These are phyloP conservation scores for Exocentrus adspersus DNA, from an alignment of 2,888 invertebrate genomes.

Conservation along the genomic window DNA sequence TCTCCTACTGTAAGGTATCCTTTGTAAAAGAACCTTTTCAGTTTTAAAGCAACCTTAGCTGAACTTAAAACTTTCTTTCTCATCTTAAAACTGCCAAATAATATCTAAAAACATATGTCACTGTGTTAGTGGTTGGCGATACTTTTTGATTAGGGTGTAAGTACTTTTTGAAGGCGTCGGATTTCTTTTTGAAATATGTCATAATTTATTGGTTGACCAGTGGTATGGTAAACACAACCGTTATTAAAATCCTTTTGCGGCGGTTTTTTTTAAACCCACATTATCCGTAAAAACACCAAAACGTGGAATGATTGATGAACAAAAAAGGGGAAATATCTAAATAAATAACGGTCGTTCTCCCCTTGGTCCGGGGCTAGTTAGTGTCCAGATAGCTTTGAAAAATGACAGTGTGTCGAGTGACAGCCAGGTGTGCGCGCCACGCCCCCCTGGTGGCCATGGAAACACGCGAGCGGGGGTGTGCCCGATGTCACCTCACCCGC, in stretches of 20 bases:
- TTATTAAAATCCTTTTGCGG: not conserved
- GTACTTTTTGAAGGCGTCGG: too few species aligned
- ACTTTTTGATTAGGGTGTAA: too few species aligned
- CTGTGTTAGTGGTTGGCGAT: too few species aligned
- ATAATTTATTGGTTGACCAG: too few species aligned
- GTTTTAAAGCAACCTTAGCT: too few species aligned
- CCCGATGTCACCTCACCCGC: slow-evolving; percentile 53
- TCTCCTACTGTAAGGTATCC: too few species aligned
- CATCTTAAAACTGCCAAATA: too few species aligned
- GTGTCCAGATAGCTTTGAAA: slow-evolving; percentile 30
- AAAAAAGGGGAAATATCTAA: slow-evolving; percentile 19
- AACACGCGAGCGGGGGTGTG: slow-evolving; percentile 59
- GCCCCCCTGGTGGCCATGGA: slow-evolving; percentile 58
- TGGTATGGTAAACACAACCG: too few species aligned
- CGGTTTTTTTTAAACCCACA: not conserved
- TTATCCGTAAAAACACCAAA: slow-evolving; percentile 4
- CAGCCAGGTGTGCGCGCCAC: slow-evolving; percentile 56
- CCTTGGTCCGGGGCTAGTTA: slow-evolving; percentile 20
- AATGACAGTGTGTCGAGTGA: slow-evolving; percentile 34
- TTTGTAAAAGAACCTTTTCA: too few species aligned
- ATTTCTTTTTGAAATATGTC: too few species aligned
- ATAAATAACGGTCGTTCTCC: slow-evolving; percentile 17
- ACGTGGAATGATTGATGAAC: slow-evolving; percentile 12
- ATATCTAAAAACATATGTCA: too few species aligned
- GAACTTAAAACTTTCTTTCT: too few species aligned